A percentile compares a stretch with the other conserved stretches of the same genome.
Conservation (phyloP, 1,140 invertebrate genomes). For the Zaprionus kolodkinae region DNA sequence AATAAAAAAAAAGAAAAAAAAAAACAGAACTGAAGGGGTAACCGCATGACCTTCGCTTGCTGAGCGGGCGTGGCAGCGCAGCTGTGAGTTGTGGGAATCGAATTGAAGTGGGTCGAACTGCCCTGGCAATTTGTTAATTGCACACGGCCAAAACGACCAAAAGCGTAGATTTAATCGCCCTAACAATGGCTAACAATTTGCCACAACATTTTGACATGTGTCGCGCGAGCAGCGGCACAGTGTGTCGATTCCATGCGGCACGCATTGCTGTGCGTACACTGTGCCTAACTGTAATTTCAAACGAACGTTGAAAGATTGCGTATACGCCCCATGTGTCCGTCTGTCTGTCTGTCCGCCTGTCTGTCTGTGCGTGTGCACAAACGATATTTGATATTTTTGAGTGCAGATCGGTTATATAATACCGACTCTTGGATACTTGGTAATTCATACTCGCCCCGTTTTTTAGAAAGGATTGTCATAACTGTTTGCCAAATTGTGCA, state of each 20-base stretch:
- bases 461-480: slow-evolving; percentile 72
- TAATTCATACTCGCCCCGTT: slow-evolving; percentile 59
- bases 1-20: slow-evolving; percentile 7
- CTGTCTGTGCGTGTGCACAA: slow-evolving; percentile 47
- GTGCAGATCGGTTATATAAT: slow-evolving; percentile 63
- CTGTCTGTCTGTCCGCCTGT: slow-evolving; percentile 41
- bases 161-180: slow-evolving; percentile 22
- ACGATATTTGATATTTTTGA: slow-evolving; percentile 62
- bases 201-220: slow-evolving; percentile 39
- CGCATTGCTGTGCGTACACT: slow-evolving; percentile 72
- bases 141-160: slow-evolving; percentile 38
- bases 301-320: slow-evolving; percentile 71
- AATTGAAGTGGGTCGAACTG: slow-evolving; percentile 36
- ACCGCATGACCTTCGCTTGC: slow-evolving; percentile 27
- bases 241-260: slow-evolving; percentile 13
- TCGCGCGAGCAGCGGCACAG: neutral
- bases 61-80: slow-evolving; percentile 11
- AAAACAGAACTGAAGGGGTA: too few species aligned
- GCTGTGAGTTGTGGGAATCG: slow-evolving; percentile 25
- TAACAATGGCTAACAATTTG: slow-evolving; percentile 25
- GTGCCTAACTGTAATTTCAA: slow-evolving; percentile 73
- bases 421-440: slow-evolving; percentile 19
- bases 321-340: slow-evolving; percentile 63
- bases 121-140: slow-evolving; percentile 63
- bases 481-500: slow-evolving; percentile 28